phyloP scores from a whole-genome alignment of 2,113 vertebrate species.

The Apteryx owenii region DNA sequence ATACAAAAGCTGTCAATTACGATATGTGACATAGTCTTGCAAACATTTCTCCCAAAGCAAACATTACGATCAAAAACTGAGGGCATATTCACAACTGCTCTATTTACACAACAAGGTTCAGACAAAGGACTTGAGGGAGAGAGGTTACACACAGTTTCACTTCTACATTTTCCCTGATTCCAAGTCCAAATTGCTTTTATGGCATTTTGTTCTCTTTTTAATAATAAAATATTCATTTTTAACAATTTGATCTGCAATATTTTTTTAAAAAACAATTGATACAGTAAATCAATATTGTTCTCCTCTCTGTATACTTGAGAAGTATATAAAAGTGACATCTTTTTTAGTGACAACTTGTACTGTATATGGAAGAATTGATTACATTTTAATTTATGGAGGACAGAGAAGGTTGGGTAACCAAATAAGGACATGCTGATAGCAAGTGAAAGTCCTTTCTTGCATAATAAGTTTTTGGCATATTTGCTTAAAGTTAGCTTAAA shows the following conservation, averaged over 20 bases:
- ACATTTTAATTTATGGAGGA: neutral
- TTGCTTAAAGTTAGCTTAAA: neutral
- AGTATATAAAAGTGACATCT: neutral
- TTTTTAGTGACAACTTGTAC: neutral
- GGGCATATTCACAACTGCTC: neutral
- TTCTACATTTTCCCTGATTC: neutral
- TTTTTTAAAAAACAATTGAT: neutral
- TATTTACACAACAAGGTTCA: neutral
- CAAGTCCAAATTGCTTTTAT: neutral
- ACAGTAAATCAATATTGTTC: neutral
- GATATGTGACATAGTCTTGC: neutral
- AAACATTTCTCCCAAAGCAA: neutral
- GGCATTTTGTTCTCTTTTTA: neutral
- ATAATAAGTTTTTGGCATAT: neutral
- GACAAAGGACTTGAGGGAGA: neutral
- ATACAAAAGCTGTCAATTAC: neutral
- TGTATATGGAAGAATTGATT: neutral
- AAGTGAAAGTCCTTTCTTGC: neutral
- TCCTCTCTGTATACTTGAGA: neutral
- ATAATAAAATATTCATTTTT: neutral
- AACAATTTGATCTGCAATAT: neutral
- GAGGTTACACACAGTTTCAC: neutral
- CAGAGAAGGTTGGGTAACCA: neutral
- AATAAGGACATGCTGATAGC: neutral
- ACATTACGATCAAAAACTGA: neutral